Conservation (phyloP, 2,797 vertebrate species). For the Denticeps clupeoides region DNA sequence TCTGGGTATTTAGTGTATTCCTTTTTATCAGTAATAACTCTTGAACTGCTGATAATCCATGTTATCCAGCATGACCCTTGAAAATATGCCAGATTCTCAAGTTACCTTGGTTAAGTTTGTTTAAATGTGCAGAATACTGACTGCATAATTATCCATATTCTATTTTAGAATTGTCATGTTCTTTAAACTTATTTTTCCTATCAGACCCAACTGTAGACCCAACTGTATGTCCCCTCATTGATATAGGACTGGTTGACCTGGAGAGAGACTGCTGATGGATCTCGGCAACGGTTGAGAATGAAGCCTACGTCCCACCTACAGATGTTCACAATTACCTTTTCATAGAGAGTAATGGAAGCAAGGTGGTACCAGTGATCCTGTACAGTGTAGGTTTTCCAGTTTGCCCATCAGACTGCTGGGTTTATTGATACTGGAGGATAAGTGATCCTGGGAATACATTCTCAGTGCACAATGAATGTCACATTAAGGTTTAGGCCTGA, state of each 20-base stretch:
- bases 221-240: conserved; percentile 8
- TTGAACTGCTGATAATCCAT: too few species aligned
- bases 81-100: too few species aligned
- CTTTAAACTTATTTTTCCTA: too few species aligned
- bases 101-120: too few species aligned
- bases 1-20: too few species aligned
- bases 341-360: conserved; percentile 31
- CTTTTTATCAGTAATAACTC: too few species aligned
- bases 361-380: conserved; percentile 30
- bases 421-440: conserved; percentile 35
- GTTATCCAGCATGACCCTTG: too few species aligned
- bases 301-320: conserved; percentile 40
- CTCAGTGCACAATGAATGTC: conserved; percentile 29
- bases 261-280: conserved; percentile 33
- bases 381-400: conserved; percentile 16
- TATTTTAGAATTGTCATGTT: too few species aligned
- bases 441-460: conserved; percentile 21
- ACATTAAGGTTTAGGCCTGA: conserved; percentile 27
- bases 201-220: too few species aligned
- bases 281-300: conserved; percentile 30
- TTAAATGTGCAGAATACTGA: too few species aligned
- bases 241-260: conserved; percentile 19
- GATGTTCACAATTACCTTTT: conserved; percentile 45
- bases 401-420: conserved; percentile 21
- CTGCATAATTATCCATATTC: too few species aligned